Evolutionary conservation across 2,888 invertebrate genomes (phyloP).

Genomic region (Pristionchus entomophagus): DNA sequence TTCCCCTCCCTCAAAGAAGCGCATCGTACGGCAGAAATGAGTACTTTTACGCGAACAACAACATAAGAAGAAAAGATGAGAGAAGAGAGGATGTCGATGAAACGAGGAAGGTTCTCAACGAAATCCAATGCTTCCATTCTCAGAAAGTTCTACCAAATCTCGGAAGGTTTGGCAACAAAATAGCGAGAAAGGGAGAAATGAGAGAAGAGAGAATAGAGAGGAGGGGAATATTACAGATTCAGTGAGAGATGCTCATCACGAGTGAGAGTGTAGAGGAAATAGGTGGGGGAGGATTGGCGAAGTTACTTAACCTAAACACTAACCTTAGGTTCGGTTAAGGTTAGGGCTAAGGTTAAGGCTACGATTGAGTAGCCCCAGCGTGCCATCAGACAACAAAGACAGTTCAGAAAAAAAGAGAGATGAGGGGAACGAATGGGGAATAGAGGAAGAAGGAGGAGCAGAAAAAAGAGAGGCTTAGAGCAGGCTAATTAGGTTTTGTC

Average conservation of each 20-base stretch:
- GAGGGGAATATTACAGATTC: not conserved
- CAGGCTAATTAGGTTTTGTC: conserved; percentile 28
- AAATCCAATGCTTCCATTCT: not conserved
- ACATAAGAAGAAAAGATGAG: not conserved
- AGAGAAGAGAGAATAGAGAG: no score
- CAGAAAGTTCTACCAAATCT: no score
- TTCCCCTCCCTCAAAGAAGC: not conserved
- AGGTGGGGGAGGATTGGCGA: not conserved
- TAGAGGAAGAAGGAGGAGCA: not conserved
- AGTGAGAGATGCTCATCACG: not conserved
- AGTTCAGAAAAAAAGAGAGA: conserved; percentile 38
- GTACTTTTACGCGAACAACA: conserved; percentile 1
- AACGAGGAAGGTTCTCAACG: not conserved
- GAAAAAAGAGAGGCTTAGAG: conserved; percentile 17
- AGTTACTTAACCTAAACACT: no score
- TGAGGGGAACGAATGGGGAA: not conserved
- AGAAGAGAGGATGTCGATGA: not conserved
- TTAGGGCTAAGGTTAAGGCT: no score
- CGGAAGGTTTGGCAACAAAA: not conserved
- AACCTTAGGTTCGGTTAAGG: no score
- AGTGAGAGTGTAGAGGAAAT: not conserved
- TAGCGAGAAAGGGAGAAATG: not conserved
- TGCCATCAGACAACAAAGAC: conserved; percentile 22
- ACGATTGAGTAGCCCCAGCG: no score
- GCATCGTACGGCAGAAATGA: not conserved